A percentile compares a stretch with the other conserved stretches of the same genome.
Evolutionary conservation across 1,140 invertebrate species (phyloP).

Genomic region (Triops longicaudatus): DNA sequence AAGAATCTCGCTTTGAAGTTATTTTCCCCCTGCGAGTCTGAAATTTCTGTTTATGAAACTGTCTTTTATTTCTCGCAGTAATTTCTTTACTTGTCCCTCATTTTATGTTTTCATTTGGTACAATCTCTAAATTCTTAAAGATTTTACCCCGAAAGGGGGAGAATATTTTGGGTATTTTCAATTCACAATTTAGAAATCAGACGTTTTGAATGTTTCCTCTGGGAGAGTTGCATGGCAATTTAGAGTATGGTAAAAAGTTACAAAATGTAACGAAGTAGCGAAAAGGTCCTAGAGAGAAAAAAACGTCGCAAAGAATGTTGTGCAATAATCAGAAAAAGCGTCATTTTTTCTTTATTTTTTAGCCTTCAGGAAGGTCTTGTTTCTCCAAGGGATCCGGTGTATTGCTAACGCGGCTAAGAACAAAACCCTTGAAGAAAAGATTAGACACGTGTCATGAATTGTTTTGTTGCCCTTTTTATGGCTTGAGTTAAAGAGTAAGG

Average conservation of each 20-base stretch:
- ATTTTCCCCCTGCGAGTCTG: too few species aligned
- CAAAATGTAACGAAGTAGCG: too few species aligned
- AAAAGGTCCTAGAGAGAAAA: too few species aligned
- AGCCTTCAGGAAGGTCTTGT: neutral
- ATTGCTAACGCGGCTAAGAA: neutral
- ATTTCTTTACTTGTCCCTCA: neutral
- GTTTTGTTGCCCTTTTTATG: neutral
- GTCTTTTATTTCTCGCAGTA: too few species aligned
- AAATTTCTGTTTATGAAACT: too few species aligned
- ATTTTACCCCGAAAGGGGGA: neutral
- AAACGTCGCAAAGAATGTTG: neutral
- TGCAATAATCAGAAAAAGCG: neutral
- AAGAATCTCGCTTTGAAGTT: too few species aligned
- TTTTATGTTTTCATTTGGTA: neutral
- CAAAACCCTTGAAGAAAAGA: neutral
- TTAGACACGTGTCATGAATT: constrained; percentile 7
- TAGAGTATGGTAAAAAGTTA: neutral
- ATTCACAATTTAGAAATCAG: neutral
- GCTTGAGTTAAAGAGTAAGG: too few species aligned
- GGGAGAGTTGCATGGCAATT: neutral
- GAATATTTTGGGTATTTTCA: neutral
- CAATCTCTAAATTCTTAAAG: neutral
- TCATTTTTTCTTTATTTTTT: neutral
- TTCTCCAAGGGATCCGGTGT: neutral
- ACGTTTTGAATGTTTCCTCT: neutral